These are phyloP conservation scores for Luperina testacea DNA, from an alignment of 2,888 invertebrate genomes.

Conservation along the genomic window DNA sequence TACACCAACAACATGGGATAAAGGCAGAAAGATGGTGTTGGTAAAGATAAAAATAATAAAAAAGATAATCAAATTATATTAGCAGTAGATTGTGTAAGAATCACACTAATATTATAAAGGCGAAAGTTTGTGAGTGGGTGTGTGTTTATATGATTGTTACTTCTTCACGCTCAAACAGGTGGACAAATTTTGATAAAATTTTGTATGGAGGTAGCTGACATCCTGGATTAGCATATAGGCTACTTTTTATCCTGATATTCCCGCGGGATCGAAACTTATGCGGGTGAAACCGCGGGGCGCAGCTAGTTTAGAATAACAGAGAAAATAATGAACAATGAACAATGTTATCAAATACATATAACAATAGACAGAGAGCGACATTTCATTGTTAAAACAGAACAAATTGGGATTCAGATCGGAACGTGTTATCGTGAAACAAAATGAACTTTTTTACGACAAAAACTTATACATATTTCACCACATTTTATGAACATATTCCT, in stretches of 20 bases:
- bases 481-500: constrained; percentile 23
- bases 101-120: no score
- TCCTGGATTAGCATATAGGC: no score
- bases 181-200: no score
- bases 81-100: neutral
- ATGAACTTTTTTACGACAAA: constrained; percentile 22
- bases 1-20: neutral
- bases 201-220: no score
- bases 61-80: neutral
- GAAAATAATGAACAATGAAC: neutral
- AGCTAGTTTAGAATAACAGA: neutral
- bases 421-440: constrained; percentile 41
- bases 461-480: constrained; percentile 14
- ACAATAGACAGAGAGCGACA: constrained; percentile 1
- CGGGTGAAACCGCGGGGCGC: no score
- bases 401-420: constrained; percentile 11
- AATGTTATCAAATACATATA: constrained; percentile 7
- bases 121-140: no score
- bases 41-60: neutral
- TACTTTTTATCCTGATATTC: no score
- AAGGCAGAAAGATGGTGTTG: neutral
- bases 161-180: no score
- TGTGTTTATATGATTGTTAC: no score
- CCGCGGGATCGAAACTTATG: no score
- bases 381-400: constrained; percentile 9